Percentiles rank a stretch among this genome's conserved stretches.
These are phyloP conservation scores for Meteorus sp. DNA, from an alignment of 1,140 invertebrate species.

Conservation along the genomic window DNA sequence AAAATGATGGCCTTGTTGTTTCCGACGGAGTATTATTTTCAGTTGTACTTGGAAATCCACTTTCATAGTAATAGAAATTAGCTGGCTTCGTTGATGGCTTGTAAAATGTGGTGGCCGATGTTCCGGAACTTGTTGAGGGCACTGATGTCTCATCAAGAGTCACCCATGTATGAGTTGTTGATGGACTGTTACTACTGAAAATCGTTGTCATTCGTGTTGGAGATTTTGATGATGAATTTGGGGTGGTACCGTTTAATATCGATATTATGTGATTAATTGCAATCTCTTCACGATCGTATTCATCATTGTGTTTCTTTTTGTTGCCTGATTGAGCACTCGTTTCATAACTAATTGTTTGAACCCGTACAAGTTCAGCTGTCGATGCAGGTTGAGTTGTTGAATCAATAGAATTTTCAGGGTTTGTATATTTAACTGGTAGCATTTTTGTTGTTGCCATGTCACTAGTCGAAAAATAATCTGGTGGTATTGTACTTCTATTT, in stretches of 20 bases:
- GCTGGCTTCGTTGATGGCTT: constrained; percentile 43
- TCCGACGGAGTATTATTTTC: no score
- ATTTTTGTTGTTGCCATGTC: constrained; percentile 8
- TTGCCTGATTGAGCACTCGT: constrained; percentile 49
- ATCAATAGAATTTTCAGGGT: not conserved
- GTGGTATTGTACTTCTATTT: constrained; percentile 14
- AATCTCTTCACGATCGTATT: constrained; percentile 50
- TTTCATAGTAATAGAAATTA: constrained; percentile 51
- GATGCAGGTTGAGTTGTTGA: constrained; percentile 4
- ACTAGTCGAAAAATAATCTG: not conserved
- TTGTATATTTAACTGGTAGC: constrained; percentile 15
- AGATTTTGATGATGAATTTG: constrained; percentile 34
- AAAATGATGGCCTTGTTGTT: constrained; percentile 14
- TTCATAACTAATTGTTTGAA: constrained; percentile 61
- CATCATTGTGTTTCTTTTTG: constrained; percentile 48
- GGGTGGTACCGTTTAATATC: constrained; percentile 66
- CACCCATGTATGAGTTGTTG: constrained; percentile 59
- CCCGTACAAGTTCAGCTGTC: constrained; percentile 50
- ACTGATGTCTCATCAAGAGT: constrained; percentile 52
- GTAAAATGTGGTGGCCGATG: constrained; percentile 46
- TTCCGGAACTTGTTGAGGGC: constrained; percentile 37
- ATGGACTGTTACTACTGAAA: constrained; percentile 30
- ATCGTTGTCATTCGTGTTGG: constrained; percentile 6
- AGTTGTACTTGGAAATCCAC: no score
- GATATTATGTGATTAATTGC: constrained; percentile 65